These are phyloP conservation scores for Melitaea athalia DNA, from an alignment of 2,888 invertebrate genomes.

Conservation along the genomic window DNA sequence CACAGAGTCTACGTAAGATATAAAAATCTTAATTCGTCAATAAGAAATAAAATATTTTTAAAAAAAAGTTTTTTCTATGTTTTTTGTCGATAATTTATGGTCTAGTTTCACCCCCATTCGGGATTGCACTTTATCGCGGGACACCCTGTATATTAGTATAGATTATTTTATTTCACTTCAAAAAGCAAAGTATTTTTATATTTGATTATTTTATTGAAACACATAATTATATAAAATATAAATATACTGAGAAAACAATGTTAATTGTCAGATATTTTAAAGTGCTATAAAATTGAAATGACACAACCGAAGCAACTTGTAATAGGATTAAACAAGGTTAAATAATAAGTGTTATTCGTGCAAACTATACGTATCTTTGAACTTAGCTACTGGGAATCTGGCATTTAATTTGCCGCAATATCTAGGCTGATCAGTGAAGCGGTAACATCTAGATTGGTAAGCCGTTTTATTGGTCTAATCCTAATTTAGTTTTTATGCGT, in stretches of 20 bases:
- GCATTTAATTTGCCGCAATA: slow-evolving; percentile 73
- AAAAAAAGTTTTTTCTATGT: too few relatives aligned
- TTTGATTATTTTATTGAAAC: too few relatives aligned
- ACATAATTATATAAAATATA: not conserved
- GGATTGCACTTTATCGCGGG: too few relatives aligned
- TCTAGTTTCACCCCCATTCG: too few relatives aligned
- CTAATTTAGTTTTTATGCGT: slow-evolving; percentile 75
- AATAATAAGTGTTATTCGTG: slow-evolving; percentile 41
- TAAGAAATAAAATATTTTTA: too few relatives aligned
- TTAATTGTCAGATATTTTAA: slow-evolving; percentile 25
- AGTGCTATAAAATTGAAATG: slow-evolving; percentile 22
- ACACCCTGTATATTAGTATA: too few relatives aligned
- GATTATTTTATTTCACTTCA: too few relatives aligned
- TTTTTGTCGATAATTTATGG: too few relatives aligned
- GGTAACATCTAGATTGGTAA: slow-evolving; percentile 77
- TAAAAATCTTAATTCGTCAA: too few relatives aligned
- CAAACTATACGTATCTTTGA: slow-evolving; percentile 42
- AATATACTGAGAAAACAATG: slow-evolving; percentile 8
- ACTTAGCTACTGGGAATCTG: slow-evolving; percentile 77
- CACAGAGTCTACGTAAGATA: too few relatives aligned
- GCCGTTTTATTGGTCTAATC: slow-evolving; percentile 77
- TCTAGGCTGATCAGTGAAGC: slow-evolving; percentile 76
- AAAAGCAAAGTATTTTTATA: too few relatives aligned
- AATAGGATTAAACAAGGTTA: slow-evolving; percentile 46
- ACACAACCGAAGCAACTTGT: slow-evolving; percentile 33